Evolutionary conservation across 2,113 vertebrate species (phyloP).

Genomic region (Apaloderma vittatum): DNA sequence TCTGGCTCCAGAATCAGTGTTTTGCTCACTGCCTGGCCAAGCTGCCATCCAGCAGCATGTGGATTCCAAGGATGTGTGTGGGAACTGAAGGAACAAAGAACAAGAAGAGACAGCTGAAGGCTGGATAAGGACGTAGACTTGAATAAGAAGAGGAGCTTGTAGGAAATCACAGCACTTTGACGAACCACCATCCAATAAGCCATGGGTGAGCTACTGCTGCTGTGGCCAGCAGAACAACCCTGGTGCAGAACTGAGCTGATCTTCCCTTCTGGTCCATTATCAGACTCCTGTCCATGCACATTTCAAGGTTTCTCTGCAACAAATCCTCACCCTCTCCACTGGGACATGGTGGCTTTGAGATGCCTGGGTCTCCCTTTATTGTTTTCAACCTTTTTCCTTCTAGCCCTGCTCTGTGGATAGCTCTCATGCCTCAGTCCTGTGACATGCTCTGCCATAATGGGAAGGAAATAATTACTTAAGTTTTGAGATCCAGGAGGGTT

Average conservation of each 20-base stretch:
- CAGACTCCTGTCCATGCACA: fast-evolving
- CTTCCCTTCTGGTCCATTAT: not conserved
- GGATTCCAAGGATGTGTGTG: not conserved
- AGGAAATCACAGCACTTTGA: not conserved
- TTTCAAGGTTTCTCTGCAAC: not conserved
- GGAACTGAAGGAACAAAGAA: not conserved
- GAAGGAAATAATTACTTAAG: not conserved
- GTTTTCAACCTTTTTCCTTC: not conserved
- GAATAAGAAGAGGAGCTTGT: not conserved
- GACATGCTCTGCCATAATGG: fast-evolving
- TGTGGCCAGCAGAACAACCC: not conserved
- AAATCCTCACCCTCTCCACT: not conserved
- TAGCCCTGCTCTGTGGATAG: not conserved
- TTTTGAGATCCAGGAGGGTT: not conserved
- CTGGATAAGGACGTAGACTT: not conserved
- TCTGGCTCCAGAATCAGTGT: not conserved
- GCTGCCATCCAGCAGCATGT: fast-evolving
- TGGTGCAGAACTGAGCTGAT: not conserved
- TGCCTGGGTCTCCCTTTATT: not conserved
- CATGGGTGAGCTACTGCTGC: not conserved
- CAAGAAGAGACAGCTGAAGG: not conserved
- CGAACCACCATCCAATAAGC: not conserved
- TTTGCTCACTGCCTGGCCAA: not conserved
- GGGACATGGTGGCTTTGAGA: not conserved
- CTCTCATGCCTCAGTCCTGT: not conserved